Base-by-base conservation (phyloP, 2,888 invertebrate genomes). In the Acrobasis repandana region DNA sequence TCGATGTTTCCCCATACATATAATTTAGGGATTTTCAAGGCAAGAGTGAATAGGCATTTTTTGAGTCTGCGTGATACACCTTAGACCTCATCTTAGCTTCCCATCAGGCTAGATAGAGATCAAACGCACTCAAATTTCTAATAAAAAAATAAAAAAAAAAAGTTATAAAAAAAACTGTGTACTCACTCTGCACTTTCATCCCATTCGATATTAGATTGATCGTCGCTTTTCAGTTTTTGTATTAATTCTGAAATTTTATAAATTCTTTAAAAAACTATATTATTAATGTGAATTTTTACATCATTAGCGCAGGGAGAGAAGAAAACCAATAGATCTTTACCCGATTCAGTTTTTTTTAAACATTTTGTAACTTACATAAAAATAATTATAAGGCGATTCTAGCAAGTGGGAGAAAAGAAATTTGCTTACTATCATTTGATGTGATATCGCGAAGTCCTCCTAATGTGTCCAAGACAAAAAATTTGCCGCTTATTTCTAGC, bases 371-470 rank as follows among this genome's bases (percentile, higher is more conserved):
- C 10, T 3, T 11, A 38, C 10, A 11, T 38, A 38, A 14, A 48
- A 56, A 15, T 9, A 50, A 62, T 50, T 58, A 63, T 57, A 61
- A 78, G 84, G n/a, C n/a, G 4, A 20, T 2, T 28, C 28, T 28
- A 28, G 28, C 28, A 28, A 28, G 28, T 6, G 28, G 28, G 6
- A 28, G 28, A 28, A 28, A 28, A 28, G 0, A 28, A 0, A 6
- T 28, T n/a, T 5, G 28, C 28, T 62, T 79, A 90, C 90, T 85
- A 18, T 82, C 73, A 72, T 91, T 83, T 48, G 70, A 65, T 34
- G 90, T 88, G 28, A 91, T 86, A 60, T 91, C 90, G 68, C 89
- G 91, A 10, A 91, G 80, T 33, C 91, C 90, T 33, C 91, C 90
- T 54, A 82, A 69, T 48, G 84, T 78, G 63, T 91, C 86, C 43